A percentile compares a stretch with the other conserved stretches of the same genome.
Conservation (phyloP, 2,113 vertebrate species). For the Plecturocebus donacophilus region DNA sequence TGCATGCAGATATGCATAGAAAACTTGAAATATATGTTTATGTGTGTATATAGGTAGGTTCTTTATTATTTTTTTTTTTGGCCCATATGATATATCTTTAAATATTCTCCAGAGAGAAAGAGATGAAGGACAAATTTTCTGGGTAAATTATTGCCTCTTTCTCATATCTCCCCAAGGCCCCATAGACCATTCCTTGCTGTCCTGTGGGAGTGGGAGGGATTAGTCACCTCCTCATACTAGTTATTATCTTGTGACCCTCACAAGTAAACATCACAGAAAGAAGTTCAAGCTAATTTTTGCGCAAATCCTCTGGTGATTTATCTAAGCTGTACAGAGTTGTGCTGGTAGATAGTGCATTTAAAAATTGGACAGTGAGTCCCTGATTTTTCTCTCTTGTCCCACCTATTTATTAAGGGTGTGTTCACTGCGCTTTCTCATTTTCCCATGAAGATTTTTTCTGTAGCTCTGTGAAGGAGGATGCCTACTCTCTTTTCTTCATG, state of each 20-base stretch:
- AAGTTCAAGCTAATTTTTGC: not conserved
- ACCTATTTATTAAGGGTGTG: not conserved
- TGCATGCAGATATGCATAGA: not conserved
- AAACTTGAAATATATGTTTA: not conserved
- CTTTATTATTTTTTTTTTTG: slow-evolving; percentile 9
- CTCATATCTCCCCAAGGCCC: not conserved
- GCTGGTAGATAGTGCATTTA: not conserved
- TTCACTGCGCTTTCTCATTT: not conserved
- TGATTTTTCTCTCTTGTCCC: not conserved
- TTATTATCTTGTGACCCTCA: not conserved
- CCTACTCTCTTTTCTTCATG: not conserved
- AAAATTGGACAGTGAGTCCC: not conserved
- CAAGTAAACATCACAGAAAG: not conserved
- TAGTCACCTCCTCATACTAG: not conserved
- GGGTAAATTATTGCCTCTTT: not conserved
- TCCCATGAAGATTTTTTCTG: not conserved
- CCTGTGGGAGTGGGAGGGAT: not conserved
- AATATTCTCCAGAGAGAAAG: not conserved
- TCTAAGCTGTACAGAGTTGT: not conserved
- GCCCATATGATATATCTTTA: not conserved
- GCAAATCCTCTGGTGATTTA: not conserved
- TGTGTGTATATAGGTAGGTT: not conserved
- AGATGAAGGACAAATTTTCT: not conserved
- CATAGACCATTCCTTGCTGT: not conserved
- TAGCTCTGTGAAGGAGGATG: not conserved